Conservation (phyloP, 2,797 vertebrate species). For the Taenioides sp. region DNA sequence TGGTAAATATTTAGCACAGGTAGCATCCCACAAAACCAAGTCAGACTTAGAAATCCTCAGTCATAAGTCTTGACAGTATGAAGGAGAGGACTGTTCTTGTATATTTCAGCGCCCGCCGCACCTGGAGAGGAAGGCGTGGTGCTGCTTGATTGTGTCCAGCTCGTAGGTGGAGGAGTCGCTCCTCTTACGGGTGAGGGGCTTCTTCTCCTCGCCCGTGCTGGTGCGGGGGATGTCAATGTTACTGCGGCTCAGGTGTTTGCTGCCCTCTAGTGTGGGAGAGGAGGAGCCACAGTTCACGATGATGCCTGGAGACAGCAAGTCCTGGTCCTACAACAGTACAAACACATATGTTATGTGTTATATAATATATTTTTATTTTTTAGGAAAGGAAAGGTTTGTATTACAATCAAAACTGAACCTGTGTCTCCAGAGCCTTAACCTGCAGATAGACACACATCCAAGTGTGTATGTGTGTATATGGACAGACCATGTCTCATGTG, state of each 20-base stretch:
- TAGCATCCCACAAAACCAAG: too few relatives aligned
- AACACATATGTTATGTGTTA: not conserved
- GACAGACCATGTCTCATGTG: too few relatives aligned
- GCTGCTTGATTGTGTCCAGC: slow-evolving; percentile 94
- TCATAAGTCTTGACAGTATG: too few relatives aligned
- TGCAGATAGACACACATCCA: too few relatives aligned
- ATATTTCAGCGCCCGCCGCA: slow-evolving; percentile 22
- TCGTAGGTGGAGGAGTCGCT: slow-evolving; percentile 98
- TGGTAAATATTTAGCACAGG: too few relatives aligned
- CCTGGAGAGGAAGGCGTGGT: slow-evolving; percentile 98
- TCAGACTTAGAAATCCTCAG: too few relatives aligned
- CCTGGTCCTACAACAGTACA: slow-evolving; percentile 83
- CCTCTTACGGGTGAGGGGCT: slow-evolving; percentile 89
- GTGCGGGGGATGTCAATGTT: slow-evolving; percentile 94
- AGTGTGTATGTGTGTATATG: too few relatives aligned
- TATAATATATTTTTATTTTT: too few relatives aligned
- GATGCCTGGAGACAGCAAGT: slow-evolving; percentile 92
- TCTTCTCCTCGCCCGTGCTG: slow-evolving; percentile 80
- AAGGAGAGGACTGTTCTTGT: too few relatives aligned
- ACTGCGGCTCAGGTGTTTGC: slow-evolving; percentile 94
- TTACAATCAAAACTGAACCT: too few relatives aligned
- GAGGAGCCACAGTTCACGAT: slow-evolving; percentile 80
- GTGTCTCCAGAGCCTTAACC: too few relatives aligned
- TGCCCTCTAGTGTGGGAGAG: slow-evolving; percentile 85
- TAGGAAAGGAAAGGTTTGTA: too few relatives aligned